phyloP scores from a whole-genome alignment of 2,113 vertebrate species.

The Atractosteus spatula region DNA sequence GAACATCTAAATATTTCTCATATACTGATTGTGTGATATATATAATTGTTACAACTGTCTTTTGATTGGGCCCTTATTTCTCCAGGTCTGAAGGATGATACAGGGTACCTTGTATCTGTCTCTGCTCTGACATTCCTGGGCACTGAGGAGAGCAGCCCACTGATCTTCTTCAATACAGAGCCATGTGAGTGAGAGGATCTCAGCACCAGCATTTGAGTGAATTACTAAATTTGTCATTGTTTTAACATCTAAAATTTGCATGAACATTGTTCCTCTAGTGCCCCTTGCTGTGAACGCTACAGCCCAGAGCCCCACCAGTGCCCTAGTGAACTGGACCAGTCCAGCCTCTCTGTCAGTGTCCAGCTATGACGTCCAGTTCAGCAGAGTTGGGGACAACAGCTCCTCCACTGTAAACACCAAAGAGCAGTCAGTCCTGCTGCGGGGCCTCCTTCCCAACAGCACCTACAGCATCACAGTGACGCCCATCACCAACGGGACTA shows the following conservation, averaged over 20 bases:
- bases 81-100: too few relatives aligned
- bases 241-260: too few relatives aligned
- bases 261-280: not conserved
- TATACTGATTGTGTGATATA: too few relatives aligned
- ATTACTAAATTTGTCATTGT: too few relatives aligned
- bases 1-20: too few relatives aligned
- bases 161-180: not conserved
- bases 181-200: too few relatives aligned
- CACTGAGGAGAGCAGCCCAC: not conserved
- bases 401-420: not conserved
- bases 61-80: too few relatives aligned
- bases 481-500: not conserved
- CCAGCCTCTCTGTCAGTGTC: not conserved
- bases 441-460: not conserved
- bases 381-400: not conserved
- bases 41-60: too few relatives aligned
- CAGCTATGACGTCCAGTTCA: not conserved
- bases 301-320: not conserved
- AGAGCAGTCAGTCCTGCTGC: not conserved
- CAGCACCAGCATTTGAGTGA: too few relatives aligned
- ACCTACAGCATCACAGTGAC: slow-evolving; percentile 7
- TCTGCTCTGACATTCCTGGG: not conserved
- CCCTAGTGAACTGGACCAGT: not conserved
- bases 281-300: not conserved
- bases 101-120: not conserved